Evolutionary conservation across 2,113 vertebrate genomes (phyloP).

Genomic region (Leiothrix lutea): DNA sequence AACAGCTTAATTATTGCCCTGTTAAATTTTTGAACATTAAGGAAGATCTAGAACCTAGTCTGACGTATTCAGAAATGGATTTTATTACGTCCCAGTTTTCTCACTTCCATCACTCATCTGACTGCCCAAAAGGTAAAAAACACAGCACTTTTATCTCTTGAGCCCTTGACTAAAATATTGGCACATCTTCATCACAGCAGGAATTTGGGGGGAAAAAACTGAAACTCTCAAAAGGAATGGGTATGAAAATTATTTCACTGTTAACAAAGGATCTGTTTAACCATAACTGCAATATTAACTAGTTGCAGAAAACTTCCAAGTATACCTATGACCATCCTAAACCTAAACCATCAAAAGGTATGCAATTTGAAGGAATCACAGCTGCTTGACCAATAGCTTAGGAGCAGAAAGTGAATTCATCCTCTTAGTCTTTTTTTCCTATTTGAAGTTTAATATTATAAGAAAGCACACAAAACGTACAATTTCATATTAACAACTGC

Average conservation of each 20-base stretch:
- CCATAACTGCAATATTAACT: not conserved
- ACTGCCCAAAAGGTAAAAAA: not conserved
- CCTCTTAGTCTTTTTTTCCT: not conserved
- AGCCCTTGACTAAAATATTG: not conserved
- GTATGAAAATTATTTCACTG: not conserved
- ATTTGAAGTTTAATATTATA: not conserved
- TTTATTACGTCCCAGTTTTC: not conserved
- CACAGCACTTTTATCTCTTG: not conserved
- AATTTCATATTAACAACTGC: not conserved
- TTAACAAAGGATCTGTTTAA: not conserved
- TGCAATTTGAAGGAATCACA: not conserved
- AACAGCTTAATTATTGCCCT: not conserved
- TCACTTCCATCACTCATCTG: not conserved
- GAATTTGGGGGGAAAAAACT: not conserved
- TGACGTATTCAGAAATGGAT: not conserved
- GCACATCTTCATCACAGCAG: not conserved
- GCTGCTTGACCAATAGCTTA: not conserved
- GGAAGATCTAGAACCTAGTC: not conserved
- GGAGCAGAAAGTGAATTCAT: not conserved
- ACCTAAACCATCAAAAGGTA: not conserved
- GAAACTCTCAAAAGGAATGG: not conserved
- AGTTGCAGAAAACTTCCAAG: not conserved
- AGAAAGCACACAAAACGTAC: not conserved
- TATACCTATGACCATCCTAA: not conserved
- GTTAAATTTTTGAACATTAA: not conserved